These are phyloP conservation scores for Atethmia centrago DNA, from an alignment of 2,888 invertebrate species.

Conservation along the genomic window DNA sequence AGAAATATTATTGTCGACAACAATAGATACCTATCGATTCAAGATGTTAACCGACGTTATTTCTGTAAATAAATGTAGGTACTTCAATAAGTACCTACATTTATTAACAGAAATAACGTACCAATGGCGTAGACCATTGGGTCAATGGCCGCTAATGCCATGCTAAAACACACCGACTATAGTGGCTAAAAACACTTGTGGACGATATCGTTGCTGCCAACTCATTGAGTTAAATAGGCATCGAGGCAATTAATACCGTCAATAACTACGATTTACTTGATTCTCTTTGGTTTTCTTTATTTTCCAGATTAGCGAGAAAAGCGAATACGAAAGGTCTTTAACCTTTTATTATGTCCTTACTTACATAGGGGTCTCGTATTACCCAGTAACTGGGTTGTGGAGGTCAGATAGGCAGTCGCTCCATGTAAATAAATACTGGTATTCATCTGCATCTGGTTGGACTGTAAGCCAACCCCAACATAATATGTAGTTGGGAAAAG, in stretches of 20 bases:
- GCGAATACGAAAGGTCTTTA: background rate
- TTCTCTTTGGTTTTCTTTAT: background rate
- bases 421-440: too few relatives aligned
- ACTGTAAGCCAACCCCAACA: too few relatives aligned
- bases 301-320: slow-evolving; percentile 6
- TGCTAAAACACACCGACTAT: background rate
- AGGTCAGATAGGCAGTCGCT: too few relatives aligned
- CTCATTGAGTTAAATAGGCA: background rate
- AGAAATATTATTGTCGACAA: background rate
- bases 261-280: background rate
- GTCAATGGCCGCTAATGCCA: background rate
- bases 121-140: too few relatives aligned
- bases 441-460: too few relatives aligned
- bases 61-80: background rate
- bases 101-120: too few relatives aligned
- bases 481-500: too few relatives aligned
- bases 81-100: too few relatives aligned
- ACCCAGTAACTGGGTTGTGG: too few relatives aligned
- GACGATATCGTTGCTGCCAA: background rate
- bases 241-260: background rate
- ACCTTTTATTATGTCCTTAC: too few relatives aligned
- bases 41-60: background rate
- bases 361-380: too few relatives aligned
- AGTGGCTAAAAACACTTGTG: background rate
- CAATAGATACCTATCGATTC: background rate